phyloP scores from a whole-genome alignment of 2,797 vertebrate genomes.

The Selene dorsalis region DNA sequence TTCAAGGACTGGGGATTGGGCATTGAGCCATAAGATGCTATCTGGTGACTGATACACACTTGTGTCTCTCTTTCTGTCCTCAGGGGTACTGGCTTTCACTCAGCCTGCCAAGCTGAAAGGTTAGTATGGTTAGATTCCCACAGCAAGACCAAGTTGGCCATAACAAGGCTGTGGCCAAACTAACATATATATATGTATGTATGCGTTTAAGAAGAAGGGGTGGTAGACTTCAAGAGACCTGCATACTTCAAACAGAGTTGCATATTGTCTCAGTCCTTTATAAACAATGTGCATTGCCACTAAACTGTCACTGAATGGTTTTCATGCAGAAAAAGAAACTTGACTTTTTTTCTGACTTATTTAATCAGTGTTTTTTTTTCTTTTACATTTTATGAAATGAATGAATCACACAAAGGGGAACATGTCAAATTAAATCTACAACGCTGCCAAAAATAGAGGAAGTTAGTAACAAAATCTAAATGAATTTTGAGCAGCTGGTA shows the following conservation, averaged over 20 bases:
- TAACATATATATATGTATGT: slow-evolving; percentile 45
- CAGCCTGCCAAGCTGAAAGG: slow-evolving; percentile 73
- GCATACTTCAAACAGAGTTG: neutral
- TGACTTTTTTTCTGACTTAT: neutral
- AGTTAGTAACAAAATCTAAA: slow-evolving; percentile 4
- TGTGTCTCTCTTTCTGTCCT: slow-evolving; percentile 79
- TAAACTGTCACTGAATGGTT: slow-evolving; percentile 1
- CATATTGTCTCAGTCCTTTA: neutral
- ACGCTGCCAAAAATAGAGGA: slow-evolving; percentile 10
- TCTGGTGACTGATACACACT: slow-evolving; percentile 80
- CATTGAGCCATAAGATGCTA: slow-evolving; percentile 78
- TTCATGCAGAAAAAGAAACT: neutral
- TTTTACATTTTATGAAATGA: neutral
- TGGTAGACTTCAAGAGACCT: neutral
- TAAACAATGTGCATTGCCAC: neutral
- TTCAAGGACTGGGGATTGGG: slow-evolving; percentile 79
- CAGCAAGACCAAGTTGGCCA: slow-evolving; percentile 53
- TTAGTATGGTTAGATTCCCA: slow-evolving; percentile 71
- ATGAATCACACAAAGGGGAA: neutral
- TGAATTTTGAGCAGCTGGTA: slow-evolving; percentile 34
- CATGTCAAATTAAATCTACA: neutral
- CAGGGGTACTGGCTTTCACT: slow-evolving; percentile 72
- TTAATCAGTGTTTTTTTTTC: neutral
- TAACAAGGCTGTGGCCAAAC: slow-evolving; percentile 39
- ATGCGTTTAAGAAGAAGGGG: slow-evolving; percentile 29